Evolutionary conservation across 1,140 invertebrate genomes (phyloP), one percentile per base, ranked within the genome.

Genomic region (Neelides sp.): DNA sequence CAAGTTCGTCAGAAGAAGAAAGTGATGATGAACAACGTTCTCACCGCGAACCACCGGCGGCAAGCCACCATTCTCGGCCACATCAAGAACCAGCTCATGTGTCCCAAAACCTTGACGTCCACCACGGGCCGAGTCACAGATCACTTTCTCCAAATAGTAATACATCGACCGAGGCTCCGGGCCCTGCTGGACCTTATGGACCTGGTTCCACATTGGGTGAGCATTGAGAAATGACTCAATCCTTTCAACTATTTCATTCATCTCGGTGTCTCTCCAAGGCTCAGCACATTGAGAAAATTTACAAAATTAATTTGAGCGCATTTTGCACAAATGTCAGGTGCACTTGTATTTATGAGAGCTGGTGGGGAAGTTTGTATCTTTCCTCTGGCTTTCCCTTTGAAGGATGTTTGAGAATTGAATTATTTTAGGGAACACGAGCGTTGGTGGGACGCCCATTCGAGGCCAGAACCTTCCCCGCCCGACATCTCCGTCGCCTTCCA

Each of bases 1-100:
- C 85, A 55, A 87, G 83, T 67, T 87, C 84, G 61, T 87, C 84
- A 41, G 85, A 88, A 67, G 83, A 87, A 65, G 85, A 88, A 64
- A 84, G 78, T 61, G 85, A 88, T 55, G 84, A 86, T 68, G 84
- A 87, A 66, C 77, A 80, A 73, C 76, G 72, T 68, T 30, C 32
- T 26, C 28, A 46, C 32, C 52, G 48, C 35, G 37, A 59, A n/a
- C 39, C 50, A 26, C 26, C 60, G 23, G 10, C 50, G 22, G 46
- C 41, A 28, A 59, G 63, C 65, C 58, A 60, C 40, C 45, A 47
- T 24, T 7, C 50, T 40, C 59, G 64, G 59, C 42, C 65, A 57
- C 58, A 64, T 58, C 15, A 64, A 35, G 50, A 49, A 44, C 35
- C 32, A 30, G 37, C 4, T 12, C 26, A 32, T 27, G 34, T 23